phyloP scores from a whole-genome alignment of 1,140 invertebrate species.

The Ridgeia piscesae region DNA sequence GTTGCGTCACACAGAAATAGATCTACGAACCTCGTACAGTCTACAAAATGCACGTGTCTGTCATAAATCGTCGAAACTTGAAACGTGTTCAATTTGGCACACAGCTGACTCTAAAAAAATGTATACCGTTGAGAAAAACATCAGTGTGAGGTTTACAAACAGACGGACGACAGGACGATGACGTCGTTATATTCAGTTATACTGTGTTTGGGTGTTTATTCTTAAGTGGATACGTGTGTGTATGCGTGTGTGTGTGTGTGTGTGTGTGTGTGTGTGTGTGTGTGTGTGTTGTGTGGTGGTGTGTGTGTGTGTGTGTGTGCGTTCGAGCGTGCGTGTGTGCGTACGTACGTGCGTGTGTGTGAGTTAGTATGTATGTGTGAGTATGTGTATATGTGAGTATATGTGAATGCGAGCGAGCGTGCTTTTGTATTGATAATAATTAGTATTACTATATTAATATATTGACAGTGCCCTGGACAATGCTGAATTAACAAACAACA shows the following conservation, averaged over 20 bases:
- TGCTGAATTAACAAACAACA: neutral
- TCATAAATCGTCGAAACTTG: neutral
- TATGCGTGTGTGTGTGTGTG: too few species aligned
- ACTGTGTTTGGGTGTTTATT: neutral
- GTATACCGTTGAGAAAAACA: neutral
- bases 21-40: neutral
- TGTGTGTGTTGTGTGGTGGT: too few species aligned
- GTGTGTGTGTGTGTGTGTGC: too few species aligned
- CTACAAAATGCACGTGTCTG: neutral
- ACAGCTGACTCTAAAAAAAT: neutral
- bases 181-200: neutral
- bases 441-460: neutral
- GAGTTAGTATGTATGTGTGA: too few species aligned
- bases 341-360: too few species aligned
- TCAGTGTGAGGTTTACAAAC: neutral
- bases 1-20: neutral
- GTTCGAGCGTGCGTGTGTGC: too few species aligned
- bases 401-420: too few species aligned
- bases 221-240: neutral
- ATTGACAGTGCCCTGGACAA: neutral
- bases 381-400: too few species aligned
- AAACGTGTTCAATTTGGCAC: neutral
- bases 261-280: too few species aligned
- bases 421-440: neutral
- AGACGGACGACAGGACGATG: neutral